Evolutionary conservation across 2,797 vertebrate genomes (phyloP), one percentile per base, ranked within the genome.

Genomic region (Anisognathus igniventris): DNA sequence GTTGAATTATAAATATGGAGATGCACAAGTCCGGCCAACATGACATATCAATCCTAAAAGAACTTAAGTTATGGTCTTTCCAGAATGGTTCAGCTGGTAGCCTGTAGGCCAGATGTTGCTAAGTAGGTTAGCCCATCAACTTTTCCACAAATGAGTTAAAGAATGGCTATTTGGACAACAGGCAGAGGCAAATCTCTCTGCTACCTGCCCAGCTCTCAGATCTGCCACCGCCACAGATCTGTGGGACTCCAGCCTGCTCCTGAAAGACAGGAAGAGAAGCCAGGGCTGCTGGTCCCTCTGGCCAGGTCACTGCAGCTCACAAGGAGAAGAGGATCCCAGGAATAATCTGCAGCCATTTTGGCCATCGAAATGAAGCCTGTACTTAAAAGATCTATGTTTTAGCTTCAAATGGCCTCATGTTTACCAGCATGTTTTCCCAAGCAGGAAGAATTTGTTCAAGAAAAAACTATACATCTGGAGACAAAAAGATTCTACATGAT

Each of bases 181-280:
- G 19, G 13, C 24, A 50, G n/a, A 80, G 39, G 8, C 31, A 40
- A 51, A 86, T 28, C 21, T 75, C 25, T 19, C 35, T 17, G 17
- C 8, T 62, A 25, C 23, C 51, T 86, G 33, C 31, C 37, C 60
- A 70, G 42, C 10, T 74, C 31, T 75, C 54, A 86, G 19, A 73
- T 37, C 31, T 75, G 50, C 42, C 21, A 7, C 16, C 0, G 0
- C 8, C 68, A n/a, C 33, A 78, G 28, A 10, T 23, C 30, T 2
- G 0, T 40, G 35, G 47, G 47, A 75, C 18, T 3, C 3, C 47
- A 65, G n/a, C 30, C 61, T 3, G 1, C 31, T 90, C 37, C 79
- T 45, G 33, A 66, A 28, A 66, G 54, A n/a, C 54, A 39, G 18
- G 33, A 18, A 66, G n/a, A 78, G 35, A 56, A 60, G 33, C n/a